phyloP scores from a whole-genome alignment of 1,140 invertebrate genomes.

The Diprion similis region DNA sequence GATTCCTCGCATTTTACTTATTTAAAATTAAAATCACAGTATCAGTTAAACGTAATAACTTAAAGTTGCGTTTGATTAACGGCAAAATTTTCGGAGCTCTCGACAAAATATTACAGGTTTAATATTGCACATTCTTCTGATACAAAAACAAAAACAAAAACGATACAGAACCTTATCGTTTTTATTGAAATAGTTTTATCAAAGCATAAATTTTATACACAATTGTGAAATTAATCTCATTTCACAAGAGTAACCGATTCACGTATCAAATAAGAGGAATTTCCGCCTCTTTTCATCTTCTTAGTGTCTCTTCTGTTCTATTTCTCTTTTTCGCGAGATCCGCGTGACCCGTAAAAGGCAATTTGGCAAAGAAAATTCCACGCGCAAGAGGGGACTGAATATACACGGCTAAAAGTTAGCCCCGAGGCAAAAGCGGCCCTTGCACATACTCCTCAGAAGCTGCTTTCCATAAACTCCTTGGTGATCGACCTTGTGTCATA shows the following conservation, averaged over 20 bases:
- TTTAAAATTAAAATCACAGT: not conserved
- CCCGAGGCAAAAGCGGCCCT: not conserved
- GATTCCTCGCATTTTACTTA: not conserved
- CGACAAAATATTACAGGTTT: no score
- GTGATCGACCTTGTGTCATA: not conserved
- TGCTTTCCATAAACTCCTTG: not conserved
- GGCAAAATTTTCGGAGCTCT: not conserved
- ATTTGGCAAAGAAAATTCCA: not conserved
- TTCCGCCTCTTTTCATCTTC: not conserved
- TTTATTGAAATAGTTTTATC: no score
- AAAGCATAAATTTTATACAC: no score
- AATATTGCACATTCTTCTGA: no score
- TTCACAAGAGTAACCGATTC: no score
- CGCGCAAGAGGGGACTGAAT: not conserved
- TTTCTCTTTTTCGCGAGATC: not conserved
- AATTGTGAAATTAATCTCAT: no score
- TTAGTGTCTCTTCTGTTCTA: not conserved
- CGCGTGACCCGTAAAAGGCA: not conserved
- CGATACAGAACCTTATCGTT: no score
- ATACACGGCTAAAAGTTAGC: not conserved
- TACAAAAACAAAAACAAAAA: no score
- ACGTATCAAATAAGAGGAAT: not conserved
- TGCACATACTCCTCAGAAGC: not conserved
- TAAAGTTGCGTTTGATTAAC: not conserved
- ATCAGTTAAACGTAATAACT: not conserved